Evolutionary conservation across 2,113 vertebrate species (phyloP).

Genomic region (Tenrec ecaudatus): DNA sequence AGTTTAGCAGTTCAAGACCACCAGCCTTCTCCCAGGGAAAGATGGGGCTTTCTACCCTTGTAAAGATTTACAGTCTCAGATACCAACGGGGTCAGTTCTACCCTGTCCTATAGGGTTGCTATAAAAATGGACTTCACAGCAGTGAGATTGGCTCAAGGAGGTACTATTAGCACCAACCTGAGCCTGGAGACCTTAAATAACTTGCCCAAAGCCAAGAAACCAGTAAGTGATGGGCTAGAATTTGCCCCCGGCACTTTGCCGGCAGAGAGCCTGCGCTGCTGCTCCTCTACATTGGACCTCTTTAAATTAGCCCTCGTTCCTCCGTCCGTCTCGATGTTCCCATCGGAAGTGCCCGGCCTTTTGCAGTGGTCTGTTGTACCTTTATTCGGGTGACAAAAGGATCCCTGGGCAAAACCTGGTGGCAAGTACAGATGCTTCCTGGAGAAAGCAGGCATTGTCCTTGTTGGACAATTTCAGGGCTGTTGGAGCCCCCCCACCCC

Average conservation of each 20-base stretch:
- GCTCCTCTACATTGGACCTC: background rate
- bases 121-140: no score
- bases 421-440: background rate
- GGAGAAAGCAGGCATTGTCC: background rate
- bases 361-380: background rate
- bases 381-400: constrained; percentile 17
- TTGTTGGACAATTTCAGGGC: background rate
- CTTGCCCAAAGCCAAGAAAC: background rate
- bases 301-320: background rate
- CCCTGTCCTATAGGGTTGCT: no score
- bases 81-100: no score
- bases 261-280: background rate
- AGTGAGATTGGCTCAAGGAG: no score
- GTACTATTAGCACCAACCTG: no score
- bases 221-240: background rate
- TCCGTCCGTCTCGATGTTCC: constrained; percentile 6
- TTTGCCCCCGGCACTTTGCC: background rate
- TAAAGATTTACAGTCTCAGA: no score
- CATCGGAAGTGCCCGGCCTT: background rate
- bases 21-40: no score
- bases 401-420: constrained; percentile 11
- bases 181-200: no score
- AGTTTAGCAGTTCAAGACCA: no score
- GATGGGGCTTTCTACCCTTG: no score
- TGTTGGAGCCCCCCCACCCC: background rate